Base-by-base conservation (phyloP, 2,888 invertebrate species). In the Leptinotarsa rubiginosa region DNA sequence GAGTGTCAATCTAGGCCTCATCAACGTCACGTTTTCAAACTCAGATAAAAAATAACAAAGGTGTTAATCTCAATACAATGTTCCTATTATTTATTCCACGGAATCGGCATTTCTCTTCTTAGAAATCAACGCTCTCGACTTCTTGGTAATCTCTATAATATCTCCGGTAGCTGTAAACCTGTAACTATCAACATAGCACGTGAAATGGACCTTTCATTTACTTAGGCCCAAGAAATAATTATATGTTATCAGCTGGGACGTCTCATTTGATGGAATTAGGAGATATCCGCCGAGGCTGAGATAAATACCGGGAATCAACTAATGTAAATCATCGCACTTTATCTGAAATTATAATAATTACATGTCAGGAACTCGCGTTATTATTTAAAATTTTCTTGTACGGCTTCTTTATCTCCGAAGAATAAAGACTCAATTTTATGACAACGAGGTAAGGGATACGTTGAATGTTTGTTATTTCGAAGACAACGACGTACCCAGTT, bases 21-120 rank as follows among this genome's bases (percentile, higher is more conserved):
- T 75, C 75, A 49, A 72, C 41, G 72, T 75, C 75, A 75, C 75
- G 75, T 75, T 66, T 16, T 65, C 49, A 62, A 70, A 70, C 52
- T 47, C 47, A n/a, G 68, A 68, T 72, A 72, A 74, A 74, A 74
- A 74, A 74, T 66, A 56, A 69, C 69, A 56, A 59, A 56, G 47
- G 72, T 70, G 75, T 70, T 74, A 70, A 74, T 74, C 74, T 67
- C 70, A 65, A 31, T 69, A 70, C 66, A 41, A 31, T 65, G 75
- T 66, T 56, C 68, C 22, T 52, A 47, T 69, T 68, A 75, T 72
- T 70, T 73, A 78, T 78, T 78, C 78, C 52, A 73, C 59, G 76
- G 74, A 78, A 78, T 74, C 75, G 76, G 71, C 78, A 70, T 75
- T 75, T 73, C 78, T 75, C 72, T 73, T 77, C 75, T 68, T 18